Conservation (phyloP, 2,113 vertebrate genomes). For the Podilymbus podiceps region DNA sequence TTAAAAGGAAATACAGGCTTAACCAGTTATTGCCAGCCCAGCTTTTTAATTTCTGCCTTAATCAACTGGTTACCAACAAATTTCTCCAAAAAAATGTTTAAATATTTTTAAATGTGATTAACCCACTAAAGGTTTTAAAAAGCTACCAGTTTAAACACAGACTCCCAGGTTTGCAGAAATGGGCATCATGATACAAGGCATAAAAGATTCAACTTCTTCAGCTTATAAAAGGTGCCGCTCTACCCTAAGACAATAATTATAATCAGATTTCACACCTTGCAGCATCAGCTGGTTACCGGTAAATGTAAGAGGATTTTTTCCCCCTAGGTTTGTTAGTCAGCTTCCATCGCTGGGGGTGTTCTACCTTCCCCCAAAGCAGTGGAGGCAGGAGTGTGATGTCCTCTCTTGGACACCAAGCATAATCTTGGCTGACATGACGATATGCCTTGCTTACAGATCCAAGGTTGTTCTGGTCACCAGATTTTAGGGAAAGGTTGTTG, state of each 20-base stretch:
- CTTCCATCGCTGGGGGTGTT: not conserved
- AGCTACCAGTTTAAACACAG: not conserved
- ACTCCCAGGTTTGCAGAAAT: not conserved
- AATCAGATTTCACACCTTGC: not conserved
- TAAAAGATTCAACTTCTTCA: not conserved
- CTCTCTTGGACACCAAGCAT: not conserved
- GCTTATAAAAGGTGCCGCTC: not conserved
- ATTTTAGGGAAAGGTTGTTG: not conserved
- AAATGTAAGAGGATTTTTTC: not conserved
- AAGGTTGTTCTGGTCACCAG: not conserved
- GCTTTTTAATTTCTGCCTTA: not conserved
- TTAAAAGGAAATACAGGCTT: not conserved
- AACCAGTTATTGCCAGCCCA: not conserved
- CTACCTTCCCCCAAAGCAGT: not conserved
- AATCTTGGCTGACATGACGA: not conserved
- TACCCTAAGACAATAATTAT: not conserved
- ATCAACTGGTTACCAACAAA: not conserved
- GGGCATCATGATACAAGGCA: not conserved
- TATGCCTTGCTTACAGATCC: not conserved
- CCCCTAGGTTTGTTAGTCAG: not conserved
- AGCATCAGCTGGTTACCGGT: not conserved
- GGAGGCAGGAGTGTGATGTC: not conserved
- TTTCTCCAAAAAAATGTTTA: not conserved
- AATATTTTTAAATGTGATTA: not conserved
- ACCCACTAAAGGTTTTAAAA: not conserved